Conservation (phyloP, 64 coral and sea anemone species). For the Dendronephthya gigantea region DNA sequence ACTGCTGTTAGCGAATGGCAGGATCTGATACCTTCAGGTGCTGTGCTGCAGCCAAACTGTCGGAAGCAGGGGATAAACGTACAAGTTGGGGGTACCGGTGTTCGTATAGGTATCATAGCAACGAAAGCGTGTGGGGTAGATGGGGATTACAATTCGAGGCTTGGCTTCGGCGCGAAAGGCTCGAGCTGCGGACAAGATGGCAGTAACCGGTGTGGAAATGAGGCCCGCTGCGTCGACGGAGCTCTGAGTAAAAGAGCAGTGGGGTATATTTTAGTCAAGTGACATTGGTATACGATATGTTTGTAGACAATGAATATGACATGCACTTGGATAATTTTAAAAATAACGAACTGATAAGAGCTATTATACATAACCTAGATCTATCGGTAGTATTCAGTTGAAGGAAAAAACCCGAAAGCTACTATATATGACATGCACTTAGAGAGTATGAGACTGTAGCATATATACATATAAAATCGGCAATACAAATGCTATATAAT, state of each 20-base stretch:
- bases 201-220: background rate
- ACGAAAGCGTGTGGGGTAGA: background rate
- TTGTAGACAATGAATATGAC: too few species aligned
- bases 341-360: too few species aligned
- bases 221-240: background rate
- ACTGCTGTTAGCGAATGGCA: background rate
- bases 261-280: background rate
- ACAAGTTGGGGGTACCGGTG: background rate
- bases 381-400: too few species aligned
- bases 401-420: too few species aligned
- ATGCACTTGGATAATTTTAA: too few species aligned
- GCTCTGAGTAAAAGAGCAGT: background rate
- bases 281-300: too few species aligned
- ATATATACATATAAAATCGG: too few species aligned
- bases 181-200: slow-evolving; percentile 2
- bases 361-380: too few species aligned
- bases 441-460: too few species aligned
- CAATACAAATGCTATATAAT: too few species aligned
- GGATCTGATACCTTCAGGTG: background rate
- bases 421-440: too few species aligned
- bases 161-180: background rate
- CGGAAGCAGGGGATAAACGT: background rate
- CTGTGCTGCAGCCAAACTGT: background rate
- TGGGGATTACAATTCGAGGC: background rate
- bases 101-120: background rate